Evolutionary conservation across 2,888 invertebrate genomes (phyloP).

Genomic region (Ernsta delagoae): DNA sequence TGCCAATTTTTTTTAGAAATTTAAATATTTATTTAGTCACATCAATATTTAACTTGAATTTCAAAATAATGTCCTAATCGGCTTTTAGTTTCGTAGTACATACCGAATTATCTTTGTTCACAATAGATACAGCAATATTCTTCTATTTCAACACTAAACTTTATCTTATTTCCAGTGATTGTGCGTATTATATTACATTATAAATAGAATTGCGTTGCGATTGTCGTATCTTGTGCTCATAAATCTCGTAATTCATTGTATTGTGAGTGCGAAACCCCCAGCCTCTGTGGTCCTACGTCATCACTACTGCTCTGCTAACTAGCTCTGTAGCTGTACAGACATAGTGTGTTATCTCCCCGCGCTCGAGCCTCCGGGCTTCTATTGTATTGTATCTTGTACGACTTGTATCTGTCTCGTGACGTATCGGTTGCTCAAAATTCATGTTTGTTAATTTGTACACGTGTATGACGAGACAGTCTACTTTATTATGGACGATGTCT

Average conservation of each 20-base stretch:
- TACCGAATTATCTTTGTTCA: no score
- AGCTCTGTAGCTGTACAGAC: neutral
- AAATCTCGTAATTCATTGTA: neutral
- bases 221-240: neutral
- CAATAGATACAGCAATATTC: neutral
- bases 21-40: neutral
- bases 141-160: neutral
- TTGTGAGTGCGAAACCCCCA: neutral
- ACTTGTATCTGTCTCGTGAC: neutral
- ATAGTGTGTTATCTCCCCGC: conserved; percentile 11
- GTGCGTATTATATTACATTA: neutral
- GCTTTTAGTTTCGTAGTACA: no score
- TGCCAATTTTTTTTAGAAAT: neutral
- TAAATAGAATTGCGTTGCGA: conserved; percentile 3
- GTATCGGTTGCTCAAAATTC: conserved; percentile 34
- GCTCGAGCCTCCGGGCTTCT: no score
- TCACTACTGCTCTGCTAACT: conserved; percentile 7
- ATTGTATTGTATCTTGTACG: no score
- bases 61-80: neutral
- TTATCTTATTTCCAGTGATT: neutral
- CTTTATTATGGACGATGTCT: conserved; percentile 25
- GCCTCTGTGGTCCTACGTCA: neutral
- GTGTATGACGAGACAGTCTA: conserved; percentile 32
- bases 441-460: conserved; percentile 32
- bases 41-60: neutral